These are phyloP conservation scores for Damaliscus lunatus DNA, from an alignment of 2,113 vertebrate genomes.

Conservation along the genomic window DNA sequence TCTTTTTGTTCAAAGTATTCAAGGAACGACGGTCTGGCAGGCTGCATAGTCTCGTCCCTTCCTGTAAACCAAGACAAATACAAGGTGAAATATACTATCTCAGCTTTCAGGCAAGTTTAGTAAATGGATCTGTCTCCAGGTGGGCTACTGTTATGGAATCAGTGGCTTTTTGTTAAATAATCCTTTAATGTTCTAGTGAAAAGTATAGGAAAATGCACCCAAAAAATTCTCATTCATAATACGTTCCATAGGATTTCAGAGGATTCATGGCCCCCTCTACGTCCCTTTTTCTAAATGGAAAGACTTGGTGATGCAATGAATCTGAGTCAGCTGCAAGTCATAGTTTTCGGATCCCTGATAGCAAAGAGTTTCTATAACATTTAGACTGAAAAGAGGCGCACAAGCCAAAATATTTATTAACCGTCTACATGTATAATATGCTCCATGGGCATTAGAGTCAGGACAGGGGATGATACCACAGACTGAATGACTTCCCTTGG, in stretches of 20 bases:
- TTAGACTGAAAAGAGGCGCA: background rate
- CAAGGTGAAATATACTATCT: background rate
- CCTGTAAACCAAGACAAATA: constrained; percentile 80
- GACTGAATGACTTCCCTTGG: background rate
- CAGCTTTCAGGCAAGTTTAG: background rate
- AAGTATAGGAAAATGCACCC: background rate
- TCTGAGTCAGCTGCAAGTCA: background rate
- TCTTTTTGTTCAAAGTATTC: constrained; percentile 98
- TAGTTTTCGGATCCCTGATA: background rate
- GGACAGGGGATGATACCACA: background rate
- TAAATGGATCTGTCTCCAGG: background rate
- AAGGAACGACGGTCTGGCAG: constrained; percentile 93
- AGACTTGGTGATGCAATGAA: background rate
- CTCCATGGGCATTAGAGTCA: background rate
- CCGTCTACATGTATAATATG: background rate
- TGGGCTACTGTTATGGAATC: background rate
- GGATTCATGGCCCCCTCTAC: background rate
- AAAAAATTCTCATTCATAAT: background rate
- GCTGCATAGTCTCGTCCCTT: constrained; percentile 90
- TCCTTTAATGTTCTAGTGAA: background rate
- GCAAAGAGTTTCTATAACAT: background rate
- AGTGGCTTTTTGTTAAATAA: background rate
- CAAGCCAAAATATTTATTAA: background rate
- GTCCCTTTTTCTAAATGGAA: background rate
- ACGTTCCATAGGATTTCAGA: background rate